A percentile compares a stretch with the other conserved stretches of the same genome.
Conservation (phyloP, 1,140 invertebrate species). For the Pogonus chalceus region DNA sequence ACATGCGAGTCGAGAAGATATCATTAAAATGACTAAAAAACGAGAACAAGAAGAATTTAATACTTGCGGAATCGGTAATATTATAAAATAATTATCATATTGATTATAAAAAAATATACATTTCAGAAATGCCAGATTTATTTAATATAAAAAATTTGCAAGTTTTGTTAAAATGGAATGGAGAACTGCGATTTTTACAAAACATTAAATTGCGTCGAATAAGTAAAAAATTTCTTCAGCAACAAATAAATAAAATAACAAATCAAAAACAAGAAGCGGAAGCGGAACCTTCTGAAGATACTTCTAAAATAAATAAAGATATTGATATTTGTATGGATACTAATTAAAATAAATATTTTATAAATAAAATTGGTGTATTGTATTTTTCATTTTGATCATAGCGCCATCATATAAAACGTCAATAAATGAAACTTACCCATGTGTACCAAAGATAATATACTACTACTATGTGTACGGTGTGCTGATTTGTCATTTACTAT, state of each 20-base stretch:
- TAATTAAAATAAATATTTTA: no score
- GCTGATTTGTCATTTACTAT: no score
- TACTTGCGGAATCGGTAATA: constrained; percentile 56
- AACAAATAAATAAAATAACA: constrained; percentile 15
- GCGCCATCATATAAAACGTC: no score
- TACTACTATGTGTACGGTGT: no score
- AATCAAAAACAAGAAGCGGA: no score
- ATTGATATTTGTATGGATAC: no score
- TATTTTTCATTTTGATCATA: no score
- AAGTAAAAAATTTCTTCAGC: constrained; percentile 39
- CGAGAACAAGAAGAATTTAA: constrained; percentile 58
- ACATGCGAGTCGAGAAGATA: constrained; percentile 62
- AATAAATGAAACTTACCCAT: no score
- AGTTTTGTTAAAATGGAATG: constrained; percentile 54
- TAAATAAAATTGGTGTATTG: no score
- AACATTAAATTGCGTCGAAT: constrained; percentile 56
- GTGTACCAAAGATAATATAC: no score
- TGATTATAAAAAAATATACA: not conserved
- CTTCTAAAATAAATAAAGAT: no score
- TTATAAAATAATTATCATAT: not conserved
- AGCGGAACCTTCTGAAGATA: no score
- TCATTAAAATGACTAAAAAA: constrained; percentile 59
- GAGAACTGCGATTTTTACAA: constrained; percentile 50
- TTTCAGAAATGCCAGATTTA: constrained; percentile 52
- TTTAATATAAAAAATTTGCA: constrained; percentile 44